Percentiles rank a stretch among this genome's conserved stretches.
Evolutionary conservation across 2,888 invertebrate genomes (phyloP).

Genomic region (Brassicogethes aeneus): DNA sequence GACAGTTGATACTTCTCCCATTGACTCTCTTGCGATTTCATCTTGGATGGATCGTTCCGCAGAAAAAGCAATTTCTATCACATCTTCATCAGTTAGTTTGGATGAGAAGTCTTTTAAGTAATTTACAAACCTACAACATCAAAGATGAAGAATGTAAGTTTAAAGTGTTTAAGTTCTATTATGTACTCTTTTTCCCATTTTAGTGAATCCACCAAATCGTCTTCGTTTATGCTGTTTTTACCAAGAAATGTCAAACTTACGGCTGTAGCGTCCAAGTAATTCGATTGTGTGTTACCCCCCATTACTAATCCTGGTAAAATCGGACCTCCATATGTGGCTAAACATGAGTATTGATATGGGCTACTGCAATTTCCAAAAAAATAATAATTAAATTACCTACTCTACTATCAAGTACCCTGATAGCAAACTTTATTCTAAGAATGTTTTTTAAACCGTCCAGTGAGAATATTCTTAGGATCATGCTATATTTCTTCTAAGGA

Average conservation of each 20-base stretch:
- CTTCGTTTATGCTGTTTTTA: conserved; percentile 55
- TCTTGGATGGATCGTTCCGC: conserved; percentile 86
- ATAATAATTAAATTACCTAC: conserved; percentile 5
- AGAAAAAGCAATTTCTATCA: conserved; percentile 63
- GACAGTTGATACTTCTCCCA: conserved; percentile 77
- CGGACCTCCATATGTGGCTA: conserved; percentile 82
- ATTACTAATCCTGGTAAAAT: conserved; percentile 75
- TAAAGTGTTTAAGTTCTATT: background rate
- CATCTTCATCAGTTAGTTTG: conserved; percentile 39
- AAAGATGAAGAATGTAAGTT: background rate
- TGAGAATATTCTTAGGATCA: no score
- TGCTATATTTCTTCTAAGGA: no score
- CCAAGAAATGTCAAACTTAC: conserved; percentile 73
- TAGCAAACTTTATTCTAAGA: no score
- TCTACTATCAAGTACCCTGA: no score
- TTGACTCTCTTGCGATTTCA: conserved; percentile 79
- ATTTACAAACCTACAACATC: conserved; percentile 48
- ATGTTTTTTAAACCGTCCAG: no score
- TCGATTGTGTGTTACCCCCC: conserved; percentile 61
- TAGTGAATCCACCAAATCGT: conserved; percentile 49
- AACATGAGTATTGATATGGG: conserved; percentile 54
- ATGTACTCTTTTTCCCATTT: conserved; percentile 64
- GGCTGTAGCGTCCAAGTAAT: conserved; percentile 54
- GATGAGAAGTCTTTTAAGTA: conserved; percentile 50
- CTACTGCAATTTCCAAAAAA: conserved; percentile 39